Conservation (phyloP, 2,888 invertebrate genomes). For the Micoletzkya japonica region DNA sequence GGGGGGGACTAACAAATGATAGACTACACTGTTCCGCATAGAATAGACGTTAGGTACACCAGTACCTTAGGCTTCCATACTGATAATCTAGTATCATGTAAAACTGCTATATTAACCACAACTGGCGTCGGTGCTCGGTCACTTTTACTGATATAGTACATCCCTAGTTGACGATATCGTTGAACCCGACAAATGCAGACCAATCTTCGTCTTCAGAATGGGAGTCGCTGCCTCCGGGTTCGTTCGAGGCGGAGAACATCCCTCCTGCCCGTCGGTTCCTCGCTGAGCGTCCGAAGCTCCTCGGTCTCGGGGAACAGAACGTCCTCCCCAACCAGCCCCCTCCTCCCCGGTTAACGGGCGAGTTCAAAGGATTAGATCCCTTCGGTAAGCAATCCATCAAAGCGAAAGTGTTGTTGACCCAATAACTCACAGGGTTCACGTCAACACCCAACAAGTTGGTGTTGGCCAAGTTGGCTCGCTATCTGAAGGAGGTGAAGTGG, state of each 20-base stretch:
- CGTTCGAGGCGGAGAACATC: slow-evolving; percentile 8
- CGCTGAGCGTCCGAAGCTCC: slow-evolving; percentile 7
- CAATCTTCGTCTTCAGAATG: slow-evolving; percentile 14
- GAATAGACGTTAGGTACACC: no score
- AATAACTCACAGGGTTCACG: slow-evolving; percentile 33
- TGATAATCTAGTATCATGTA: no score
- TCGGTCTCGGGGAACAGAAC: slow-evolving; percentile 34
- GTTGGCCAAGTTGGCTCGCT: slow-evolving; percentile 34
- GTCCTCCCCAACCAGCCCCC: slow-evolving; percentile 41
- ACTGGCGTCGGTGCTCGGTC: no score
- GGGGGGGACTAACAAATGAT: no score
- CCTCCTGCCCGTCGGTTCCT: slow-evolving; percentile 6
- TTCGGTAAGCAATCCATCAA: slow-evolving; percentile 34
- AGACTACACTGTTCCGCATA: no score
- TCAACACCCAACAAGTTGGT: slow-evolving; percentile 35
- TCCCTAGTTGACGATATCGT: neutral
- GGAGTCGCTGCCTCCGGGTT: slow-evolving; percentile 23
- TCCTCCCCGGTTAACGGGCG: slow-evolving; percentile 38
- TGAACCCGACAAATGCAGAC: neutral
- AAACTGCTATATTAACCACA: no score
- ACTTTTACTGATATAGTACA: no score
- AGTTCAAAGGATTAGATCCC: slow-evolving; percentile 33
- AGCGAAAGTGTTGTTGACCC: neutral
- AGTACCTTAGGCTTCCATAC: no score
- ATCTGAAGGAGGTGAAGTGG: slow-evolving; percentile 44